Evolutionary conservation across 2,888 invertebrate species (phyloP).

Genomic region (Platerodrilus igneus): DNA sequence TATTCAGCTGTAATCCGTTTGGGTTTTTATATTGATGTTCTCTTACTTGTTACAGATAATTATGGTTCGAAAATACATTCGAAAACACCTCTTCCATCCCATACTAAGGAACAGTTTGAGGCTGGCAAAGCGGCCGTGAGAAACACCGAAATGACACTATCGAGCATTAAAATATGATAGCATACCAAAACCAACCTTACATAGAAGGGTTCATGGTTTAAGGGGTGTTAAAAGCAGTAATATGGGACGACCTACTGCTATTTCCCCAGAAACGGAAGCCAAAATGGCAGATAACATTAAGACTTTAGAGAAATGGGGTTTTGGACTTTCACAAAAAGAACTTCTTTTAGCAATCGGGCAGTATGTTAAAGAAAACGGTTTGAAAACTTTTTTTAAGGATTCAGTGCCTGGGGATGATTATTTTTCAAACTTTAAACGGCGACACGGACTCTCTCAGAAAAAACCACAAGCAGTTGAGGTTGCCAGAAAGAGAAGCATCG

Average conservation of each 20-base stretch:
- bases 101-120: no score
- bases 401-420: conserved; percentile 31
- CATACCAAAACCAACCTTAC: conserved; percentile 10
- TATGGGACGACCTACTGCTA: conserved; percentile 27
- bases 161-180: conserved; percentile 9
- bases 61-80: no score
- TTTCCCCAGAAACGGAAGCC: conserved; percentile 28
- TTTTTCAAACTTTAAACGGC: conserved; percentile 29
- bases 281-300: conserved; percentile 27
- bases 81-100: no score
- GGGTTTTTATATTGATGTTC: no score
- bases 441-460: conserved; percentile 29
- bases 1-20: no score
- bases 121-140: no score
- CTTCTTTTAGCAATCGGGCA: conserved; percentile 26
- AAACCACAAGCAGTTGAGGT: conserved; percentile 31
- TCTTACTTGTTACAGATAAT: no score
- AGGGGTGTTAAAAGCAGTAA: conserved; percentile 22
- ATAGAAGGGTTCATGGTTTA: conserved; percentile 22
- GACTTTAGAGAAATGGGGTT: conserved; percentile 34
- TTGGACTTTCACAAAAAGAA: conserved; percentile 33
- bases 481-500: conserved; percentile 23
- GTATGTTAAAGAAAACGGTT: conserved; percentile 29
- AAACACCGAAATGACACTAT: no score
- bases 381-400: conserved; percentile 32